Evolutionary conservation across 2,888 invertebrate genomes (phyloP).

Genomic region (Erebia epiphron): DNA sequence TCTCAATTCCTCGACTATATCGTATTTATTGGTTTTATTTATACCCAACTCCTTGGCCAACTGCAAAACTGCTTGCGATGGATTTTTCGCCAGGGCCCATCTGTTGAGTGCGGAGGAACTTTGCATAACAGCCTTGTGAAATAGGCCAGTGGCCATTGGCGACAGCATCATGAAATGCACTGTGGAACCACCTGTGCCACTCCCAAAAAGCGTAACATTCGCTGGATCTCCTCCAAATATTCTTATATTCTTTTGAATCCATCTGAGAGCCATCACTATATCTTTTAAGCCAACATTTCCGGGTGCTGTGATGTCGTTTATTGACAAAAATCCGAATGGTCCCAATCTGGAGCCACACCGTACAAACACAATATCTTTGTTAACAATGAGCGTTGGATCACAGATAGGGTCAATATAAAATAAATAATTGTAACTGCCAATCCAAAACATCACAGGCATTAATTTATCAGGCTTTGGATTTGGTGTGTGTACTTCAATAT

Average conservation of each 20-base stretch:
- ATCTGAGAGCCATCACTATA: conserved; percentile 69
- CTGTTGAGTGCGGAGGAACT: conserved; percentile 72
- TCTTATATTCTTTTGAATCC: conserved; percentile 71
- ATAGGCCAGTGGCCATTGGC: conserved; percentile 72
- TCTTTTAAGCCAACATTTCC: conserved; percentile 78
- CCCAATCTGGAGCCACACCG: conserved; percentile 73
- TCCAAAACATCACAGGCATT: conserved; percentile 79
- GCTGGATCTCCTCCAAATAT: conserved; percentile 73
- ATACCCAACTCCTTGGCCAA: conserved; percentile 63
- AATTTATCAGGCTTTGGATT: conserved; percentile 57
- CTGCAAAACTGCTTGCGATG: conserved; percentile 54
- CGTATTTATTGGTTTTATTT: conserved; percentile 51
- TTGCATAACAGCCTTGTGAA: conserved; percentile 75
- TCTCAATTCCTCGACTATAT: conserved; percentile 65
- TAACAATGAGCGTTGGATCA: conserved; percentile 63
- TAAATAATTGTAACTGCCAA: conserved; percentile 66
- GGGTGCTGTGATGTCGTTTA: conserved; percentile 68
- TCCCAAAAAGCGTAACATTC: conserved; percentile 77
- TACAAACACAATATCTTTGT: conserved; percentile 66
- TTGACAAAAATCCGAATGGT: conserved; percentile 73
- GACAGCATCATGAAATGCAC: conserved; percentile 77
- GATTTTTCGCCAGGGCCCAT: conserved; percentile 68
- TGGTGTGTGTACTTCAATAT: conserved; percentile 66
- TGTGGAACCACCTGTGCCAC: conserved; percentile 71
- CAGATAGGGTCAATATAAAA: conserved; percentile 55